phyloP scores from a whole-genome alignment of 2,797 vertebrate species.

The Decapterus maruadsi region DNA sequence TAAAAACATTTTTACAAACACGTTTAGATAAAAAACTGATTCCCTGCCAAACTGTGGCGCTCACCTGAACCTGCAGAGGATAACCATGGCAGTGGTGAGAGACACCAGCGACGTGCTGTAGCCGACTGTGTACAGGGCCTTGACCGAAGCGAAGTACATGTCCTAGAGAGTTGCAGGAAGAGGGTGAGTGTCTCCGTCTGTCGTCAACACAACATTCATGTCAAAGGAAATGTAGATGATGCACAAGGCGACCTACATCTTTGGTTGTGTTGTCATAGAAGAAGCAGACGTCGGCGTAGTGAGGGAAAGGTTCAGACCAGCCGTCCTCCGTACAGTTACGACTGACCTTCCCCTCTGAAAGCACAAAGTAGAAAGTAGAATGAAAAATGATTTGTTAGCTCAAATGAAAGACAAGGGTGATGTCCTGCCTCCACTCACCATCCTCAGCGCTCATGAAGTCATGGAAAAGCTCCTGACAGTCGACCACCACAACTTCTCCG shows the following conservation, averaged over 20 bases:
- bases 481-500: slow-evolving; percentile 91
- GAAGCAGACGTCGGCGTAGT: slow-evolving; percentile 93
- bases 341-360: slow-evolving; percentile 89
- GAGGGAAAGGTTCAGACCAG: slow-evolving; percentile 95
- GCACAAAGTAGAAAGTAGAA: neutral
- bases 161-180: slow-evolving; percentile 80
- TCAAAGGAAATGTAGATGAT: neutral
- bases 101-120: slow-evolving; percentile 98
- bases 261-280: slow-evolving; percentile 88
- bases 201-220: no score
- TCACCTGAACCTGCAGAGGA: slow-evolving; percentile 98
- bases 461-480: slow-evolving; percentile 91
- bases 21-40: neutral
- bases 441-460: slow-evolving; percentile 89
- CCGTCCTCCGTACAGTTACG: slow-evolving; percentile 95
- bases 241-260: slow-evolving; percentile 64
- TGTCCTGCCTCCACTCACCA: slow-evolving; percentile 73
- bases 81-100: slow-evolving; percentile 97
- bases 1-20: neutral
- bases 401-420: neutral
- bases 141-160: slow-evolving; percentile 92
- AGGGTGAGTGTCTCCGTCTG: slow-evolving; percentile 6
- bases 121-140: slow-evolving; percentile 97
- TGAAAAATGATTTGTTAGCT: neutral
- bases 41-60: slow-evolving; percentile 15